phyloP scores from a whole-genome alignment of 2,113 vertebrate genomes.

The Pyxicephalus adspersus region DNA sequence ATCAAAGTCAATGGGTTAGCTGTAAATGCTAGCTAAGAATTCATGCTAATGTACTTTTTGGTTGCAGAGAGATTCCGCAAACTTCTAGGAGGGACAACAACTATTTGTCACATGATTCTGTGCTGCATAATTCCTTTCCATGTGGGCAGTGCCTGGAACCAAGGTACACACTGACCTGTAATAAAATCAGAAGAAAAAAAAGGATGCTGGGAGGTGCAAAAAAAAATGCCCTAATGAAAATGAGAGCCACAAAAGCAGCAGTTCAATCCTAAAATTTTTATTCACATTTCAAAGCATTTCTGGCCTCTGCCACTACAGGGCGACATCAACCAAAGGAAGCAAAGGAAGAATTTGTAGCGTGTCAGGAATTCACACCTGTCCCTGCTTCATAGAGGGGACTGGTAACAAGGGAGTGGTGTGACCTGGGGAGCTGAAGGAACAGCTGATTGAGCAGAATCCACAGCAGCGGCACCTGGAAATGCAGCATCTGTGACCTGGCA shows the following conservation, averaged over 20 bases:
- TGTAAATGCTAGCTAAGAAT: too few species aligned
- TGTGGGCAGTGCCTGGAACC: too few species aligned
- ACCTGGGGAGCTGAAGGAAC: conserved; percentile 8
- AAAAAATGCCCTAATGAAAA: background rate
- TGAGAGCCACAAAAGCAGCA: background rate
- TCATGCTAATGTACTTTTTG: too few species aligned
- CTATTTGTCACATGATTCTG: too few species aligned
- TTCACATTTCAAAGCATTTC: background rate
- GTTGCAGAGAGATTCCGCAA: too few species aligned
- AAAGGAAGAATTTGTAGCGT: background rate
- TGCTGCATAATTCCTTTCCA: too few species aligned
- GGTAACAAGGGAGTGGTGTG: background rate
- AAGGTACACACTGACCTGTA: too few species aligned
- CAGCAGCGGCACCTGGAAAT: conserved; percentile 20
- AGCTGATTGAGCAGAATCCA: conserved; percentile 18
- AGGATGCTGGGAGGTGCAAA: background rate
- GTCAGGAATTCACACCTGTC: conserved; percentile 21
- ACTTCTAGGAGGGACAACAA: too few species aligned
- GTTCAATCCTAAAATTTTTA: background rate
- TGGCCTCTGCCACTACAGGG: background rate
- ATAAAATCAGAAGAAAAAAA: too few species aligned
- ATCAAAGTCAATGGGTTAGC: too few species aligned
- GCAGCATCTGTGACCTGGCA: conserved; percentile 39
- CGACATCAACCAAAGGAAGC: background rate
- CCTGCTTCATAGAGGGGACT: background rate